Evolutionary conservation across 1,140 invertebrate genomes (phyloP).

Genomic region (Hyles vespertilio): DNA sequence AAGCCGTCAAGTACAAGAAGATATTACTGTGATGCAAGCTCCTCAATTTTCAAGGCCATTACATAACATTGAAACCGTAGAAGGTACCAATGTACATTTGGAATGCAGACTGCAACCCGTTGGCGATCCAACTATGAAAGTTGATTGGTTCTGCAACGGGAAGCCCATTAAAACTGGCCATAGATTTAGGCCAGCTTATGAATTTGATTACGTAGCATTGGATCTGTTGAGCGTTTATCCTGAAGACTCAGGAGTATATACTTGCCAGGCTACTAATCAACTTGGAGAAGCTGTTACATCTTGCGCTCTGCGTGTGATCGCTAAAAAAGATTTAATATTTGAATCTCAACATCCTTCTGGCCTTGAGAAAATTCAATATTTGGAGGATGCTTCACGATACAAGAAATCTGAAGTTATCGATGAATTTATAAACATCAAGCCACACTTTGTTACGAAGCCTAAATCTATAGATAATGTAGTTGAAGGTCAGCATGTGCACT

Average conservation of each 20-base stretch:
- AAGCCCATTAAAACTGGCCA: constrained; percentile 91
- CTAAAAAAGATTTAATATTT: constrained; percentile 89
- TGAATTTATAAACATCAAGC: constrained; percentile 88
- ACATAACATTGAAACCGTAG: constrained; percentile 93
- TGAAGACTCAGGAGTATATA: constrained; percentile 97
- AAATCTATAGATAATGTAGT: constrained; percentile 89
- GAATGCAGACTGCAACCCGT: constrained; percentile 95
- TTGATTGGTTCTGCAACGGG: constrained; percentile 98
- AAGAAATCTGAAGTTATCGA: constrained; percentile 89
- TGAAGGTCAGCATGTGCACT: constrained; percentile 96
- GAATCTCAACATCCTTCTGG: constrained; percentile 92
- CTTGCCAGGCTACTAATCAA: constrained; percentile 93
- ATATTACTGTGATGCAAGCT: constrained; percentile 86
- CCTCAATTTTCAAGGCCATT: constrained; percentile 92
- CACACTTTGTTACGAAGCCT: constrained; percentile 89
- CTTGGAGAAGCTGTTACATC: constrained; percentile 96
- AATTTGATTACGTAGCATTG: constrained; percentile 98
- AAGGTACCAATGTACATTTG: constrained; percentile 94
- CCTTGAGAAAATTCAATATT: constrained; percentile 92
- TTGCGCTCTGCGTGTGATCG: constrained; percentile 90
- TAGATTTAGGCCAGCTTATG: constrained; percentile 95
- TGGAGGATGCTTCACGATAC: constrained; percentile 92
- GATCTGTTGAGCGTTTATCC: constrained; percentile 97
- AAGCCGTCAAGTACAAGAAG: constrained; percentile 82
- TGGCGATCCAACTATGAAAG: constrained; percentile 95